phyloP scores from a whole-genome alignment of 2,113 vertebrate genomes.

The Puntigrus tetrazona region DNA sequence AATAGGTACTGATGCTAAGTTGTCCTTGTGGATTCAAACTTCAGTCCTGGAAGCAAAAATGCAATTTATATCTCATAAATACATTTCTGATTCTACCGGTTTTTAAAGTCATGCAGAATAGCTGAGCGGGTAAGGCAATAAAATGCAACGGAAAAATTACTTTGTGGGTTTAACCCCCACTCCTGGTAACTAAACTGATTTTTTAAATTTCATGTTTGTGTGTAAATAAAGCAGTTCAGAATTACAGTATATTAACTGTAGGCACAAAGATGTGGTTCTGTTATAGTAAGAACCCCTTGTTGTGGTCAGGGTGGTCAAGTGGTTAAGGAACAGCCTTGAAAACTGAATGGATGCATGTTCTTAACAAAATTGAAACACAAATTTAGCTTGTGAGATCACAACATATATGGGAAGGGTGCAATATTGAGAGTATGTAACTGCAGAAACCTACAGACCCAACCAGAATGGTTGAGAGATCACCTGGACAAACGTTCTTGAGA shows the following conservation, averaged over 20 bases:
- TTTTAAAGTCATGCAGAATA: neutral
- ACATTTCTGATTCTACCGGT: neutral
- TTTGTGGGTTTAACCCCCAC: neutral
- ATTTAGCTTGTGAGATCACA: no score
- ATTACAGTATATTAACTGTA: neutral
- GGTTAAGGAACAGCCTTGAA: neutral
- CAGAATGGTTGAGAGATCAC: no score
- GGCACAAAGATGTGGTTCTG: neutral
- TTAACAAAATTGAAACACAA: no score
- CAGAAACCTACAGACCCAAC: no score
- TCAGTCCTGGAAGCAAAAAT: neutral
- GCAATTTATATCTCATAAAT: no score
- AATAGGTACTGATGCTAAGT: neutral
- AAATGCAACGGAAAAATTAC: neutral
- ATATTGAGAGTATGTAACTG: no score
- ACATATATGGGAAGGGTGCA: no score
- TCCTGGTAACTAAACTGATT: neutral
- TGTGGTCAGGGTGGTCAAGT: neutral
- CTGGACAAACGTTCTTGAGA: neutral
- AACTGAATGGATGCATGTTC: neutral
- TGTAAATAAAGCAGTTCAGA: neutral
- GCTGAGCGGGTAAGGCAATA: neutral
- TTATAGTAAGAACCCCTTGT: neutral
- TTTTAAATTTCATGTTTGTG: neutral
- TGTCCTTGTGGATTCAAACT: neutral